These are phyloP conservation scores for Cantharis flavilabris DNA, from an alignment of 2,888 invertebrate genomes.

Conservation along the genomic window DNA sequence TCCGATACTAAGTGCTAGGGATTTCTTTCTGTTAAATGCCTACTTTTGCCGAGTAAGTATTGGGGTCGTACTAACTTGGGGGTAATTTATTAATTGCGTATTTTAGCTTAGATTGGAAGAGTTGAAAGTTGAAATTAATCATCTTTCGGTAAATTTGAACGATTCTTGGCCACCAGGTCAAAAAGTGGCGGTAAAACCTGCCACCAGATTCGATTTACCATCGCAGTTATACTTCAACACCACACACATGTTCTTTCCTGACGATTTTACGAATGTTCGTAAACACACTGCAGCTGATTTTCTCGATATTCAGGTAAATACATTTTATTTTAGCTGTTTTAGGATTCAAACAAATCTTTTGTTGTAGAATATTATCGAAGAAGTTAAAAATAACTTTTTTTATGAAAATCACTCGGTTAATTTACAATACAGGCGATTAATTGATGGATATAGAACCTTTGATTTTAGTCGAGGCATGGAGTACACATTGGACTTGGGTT, in stretches of 20 bases:
- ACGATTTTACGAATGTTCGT: conserved; percentile 75
- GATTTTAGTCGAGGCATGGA: conserved; percentile 86
- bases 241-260: conserved; percentile 80
- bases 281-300: conserved; percentile 68
- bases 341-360: not conserved
- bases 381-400: conserved; percentile 58
- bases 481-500: conserved; percentile 76
- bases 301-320: conserved; percentile 67
- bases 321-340: not conserved
- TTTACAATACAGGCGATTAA: conserved; percentile 61
- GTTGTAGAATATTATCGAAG: conserved; percentile 45
- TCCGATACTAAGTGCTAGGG: conserved; percentile 65
- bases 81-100: not conserved
- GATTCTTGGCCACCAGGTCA: conserved; percentile 77
- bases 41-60: conserved; percentile 68
- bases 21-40: conserved; percentile 73
- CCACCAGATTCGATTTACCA: conserved; percentile 79
- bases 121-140: conserved; percentile 42
- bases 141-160: conserved; percentile 42
- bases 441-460: conserved; percentile 77
- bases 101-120: conserved; percentile 44
- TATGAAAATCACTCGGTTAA: conserved; percentile 56
- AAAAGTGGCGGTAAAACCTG: conserved; percentile 67
- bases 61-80: not conserved
- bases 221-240: conserved; percentile 87